Percentiles rank a stretch among this genome's conserved stretches.
phyloP scores from a whole-genome alignment of 2,797 vertebrate genomes.

The Tenualosa thibaudeaui region DNA sequence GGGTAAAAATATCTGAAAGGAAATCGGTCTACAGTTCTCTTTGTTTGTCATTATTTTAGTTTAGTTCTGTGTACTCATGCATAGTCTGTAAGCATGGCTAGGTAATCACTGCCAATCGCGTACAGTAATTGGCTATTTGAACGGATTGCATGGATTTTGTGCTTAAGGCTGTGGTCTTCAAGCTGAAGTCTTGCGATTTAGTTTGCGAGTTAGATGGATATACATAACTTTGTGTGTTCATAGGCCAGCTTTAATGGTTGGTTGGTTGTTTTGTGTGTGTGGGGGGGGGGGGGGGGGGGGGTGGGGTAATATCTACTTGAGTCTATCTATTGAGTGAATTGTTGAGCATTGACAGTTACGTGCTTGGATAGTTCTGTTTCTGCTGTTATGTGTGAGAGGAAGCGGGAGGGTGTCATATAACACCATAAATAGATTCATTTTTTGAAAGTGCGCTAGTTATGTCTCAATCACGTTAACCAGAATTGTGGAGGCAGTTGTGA shows the following conservation, averaged over 20 bases:
- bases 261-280: neutral
- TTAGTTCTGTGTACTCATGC: neutral
- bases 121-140: neutral
- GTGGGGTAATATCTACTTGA: slow-evolving; percentile 6
- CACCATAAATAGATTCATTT: slow-evolving; percentile 62
- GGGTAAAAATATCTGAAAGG: neutral
- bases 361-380: slow-evolving; percentile 31
- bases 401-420: slow-evolving; percentile 40
- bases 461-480: slow-evolving; percentile 41
- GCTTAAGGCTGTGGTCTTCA: slow-evolving; percentile 34
- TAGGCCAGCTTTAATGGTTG: neutral
- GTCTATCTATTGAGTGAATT: slow-evolving; percentile 8
- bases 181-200: slow-evolving; percentile 7
- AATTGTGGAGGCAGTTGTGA: slow-evolving; percentile 12
- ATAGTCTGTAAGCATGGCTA: neutral
- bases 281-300: too few species aligned
- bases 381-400: slow-evolving; percentile 52
- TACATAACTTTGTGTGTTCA: neutral
- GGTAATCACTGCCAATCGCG: neutral
- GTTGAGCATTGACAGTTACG: slow-evolving; percentile 29
- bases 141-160: slow-evolving; percentile 22
- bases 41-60: neutral
- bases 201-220: neutral
- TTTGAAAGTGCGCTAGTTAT: slow-evolving; percentile 62
- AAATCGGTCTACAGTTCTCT: slow-evolving; percentile 15